Percentiles rank a stretch among this genome's conserved stretches.
Evolutionary conservation across 2,113 vertebrate genomes (phyloP).

Genomic region (Pluvialis apricaria): DNA sequence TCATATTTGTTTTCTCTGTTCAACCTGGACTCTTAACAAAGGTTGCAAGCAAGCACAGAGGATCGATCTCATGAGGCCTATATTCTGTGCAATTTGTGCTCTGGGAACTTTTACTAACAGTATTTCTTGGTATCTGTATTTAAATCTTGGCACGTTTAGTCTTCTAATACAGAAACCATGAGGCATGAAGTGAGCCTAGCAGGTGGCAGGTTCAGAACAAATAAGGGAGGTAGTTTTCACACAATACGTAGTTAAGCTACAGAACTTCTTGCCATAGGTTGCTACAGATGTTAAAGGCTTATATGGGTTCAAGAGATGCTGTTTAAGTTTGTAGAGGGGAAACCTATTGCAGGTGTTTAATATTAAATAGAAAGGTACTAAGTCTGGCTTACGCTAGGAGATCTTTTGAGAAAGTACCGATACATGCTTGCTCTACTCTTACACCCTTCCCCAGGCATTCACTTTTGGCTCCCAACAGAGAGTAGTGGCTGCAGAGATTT

Average conservation of each 20-base stretch:
- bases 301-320: neutral
- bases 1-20: neutral
- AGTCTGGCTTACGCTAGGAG: neutral
- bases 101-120: slow-evolving; percentile 23
- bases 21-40: neutral
- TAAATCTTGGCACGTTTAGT: slow-evolving; percentile 32
- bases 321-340: neutral
- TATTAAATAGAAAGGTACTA: neutral
- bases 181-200: slow-evolving; percentile 55
- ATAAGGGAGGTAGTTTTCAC: neutral
- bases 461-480: neutral
- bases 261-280: neutral
- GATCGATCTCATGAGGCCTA: neutral
- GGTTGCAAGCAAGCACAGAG: neutral
- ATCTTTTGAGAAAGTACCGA: neutral
- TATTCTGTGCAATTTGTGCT: slow-evolving; percentile 7
- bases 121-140: slow-evolving; percentile 44
- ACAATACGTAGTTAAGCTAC: neutral
- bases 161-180: slow-evolving; percentile 25
- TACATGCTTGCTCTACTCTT: neutral
- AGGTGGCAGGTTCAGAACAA: slow-evolving; percentile 39
- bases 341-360: neutral
- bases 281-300: neutral
- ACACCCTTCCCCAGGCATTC: neutral
- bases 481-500: neutral